Evolutionary conservation across 2,113 vertebrate genomes (phyloP).

Genomic region (Parotia lawesii): DNA sequence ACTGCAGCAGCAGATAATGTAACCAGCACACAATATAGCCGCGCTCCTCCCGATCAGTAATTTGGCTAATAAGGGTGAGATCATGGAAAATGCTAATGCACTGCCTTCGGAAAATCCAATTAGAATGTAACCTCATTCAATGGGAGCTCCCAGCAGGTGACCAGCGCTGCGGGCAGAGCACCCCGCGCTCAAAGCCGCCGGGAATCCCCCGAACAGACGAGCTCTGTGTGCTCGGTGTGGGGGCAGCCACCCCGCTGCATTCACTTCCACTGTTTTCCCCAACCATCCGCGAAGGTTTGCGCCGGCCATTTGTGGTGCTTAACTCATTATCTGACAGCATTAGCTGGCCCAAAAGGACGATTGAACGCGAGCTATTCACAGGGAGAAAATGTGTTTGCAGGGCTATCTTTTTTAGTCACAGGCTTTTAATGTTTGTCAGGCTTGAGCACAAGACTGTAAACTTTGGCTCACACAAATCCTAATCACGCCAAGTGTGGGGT

Average conservation of each 20-base stretch:
- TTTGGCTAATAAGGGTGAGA: slow-evolving; percentile 62
- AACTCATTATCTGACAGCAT: slow-evolving; percentile 3
- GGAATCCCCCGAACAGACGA: not conserved
- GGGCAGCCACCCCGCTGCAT: not conserved
- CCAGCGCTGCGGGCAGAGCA: slow-evolving; percentile 20
- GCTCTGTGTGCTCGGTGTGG: not conserved
- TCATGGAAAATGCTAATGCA: slow-evolving; percentile 62
- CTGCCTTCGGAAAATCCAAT: slow-evolving; percentile 55
- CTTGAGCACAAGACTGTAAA: not conserved
- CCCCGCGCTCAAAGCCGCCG: not conserved
- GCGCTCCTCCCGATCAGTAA: slow-evolving; percentile 14
- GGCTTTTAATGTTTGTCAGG: not conserved
- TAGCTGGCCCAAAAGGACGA: not conserved
- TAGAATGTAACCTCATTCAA: slow-evolving; percentile 39
- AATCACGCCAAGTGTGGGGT: not conserved
- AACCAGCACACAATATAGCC: not conserved
- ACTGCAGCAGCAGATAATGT: not conserved
- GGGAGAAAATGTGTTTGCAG: slow-evolving; percentile 7
- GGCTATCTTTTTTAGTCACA: not conserved
- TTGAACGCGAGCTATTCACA: not conserved
- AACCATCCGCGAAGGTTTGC: not conserved
- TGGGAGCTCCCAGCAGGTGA: slow-evolving; percentile 47
- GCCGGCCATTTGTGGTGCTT: not conserved
- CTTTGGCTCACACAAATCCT: not conserved
- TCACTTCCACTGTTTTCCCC: not conserved